Percentiles rank a stretch among this genome's conserved stretches.
These are phyloP conservation scores for Harmothoe impar DNA, from an alignment of 2,888 invertebrate species.

Conservation along the genomic window DNA sequence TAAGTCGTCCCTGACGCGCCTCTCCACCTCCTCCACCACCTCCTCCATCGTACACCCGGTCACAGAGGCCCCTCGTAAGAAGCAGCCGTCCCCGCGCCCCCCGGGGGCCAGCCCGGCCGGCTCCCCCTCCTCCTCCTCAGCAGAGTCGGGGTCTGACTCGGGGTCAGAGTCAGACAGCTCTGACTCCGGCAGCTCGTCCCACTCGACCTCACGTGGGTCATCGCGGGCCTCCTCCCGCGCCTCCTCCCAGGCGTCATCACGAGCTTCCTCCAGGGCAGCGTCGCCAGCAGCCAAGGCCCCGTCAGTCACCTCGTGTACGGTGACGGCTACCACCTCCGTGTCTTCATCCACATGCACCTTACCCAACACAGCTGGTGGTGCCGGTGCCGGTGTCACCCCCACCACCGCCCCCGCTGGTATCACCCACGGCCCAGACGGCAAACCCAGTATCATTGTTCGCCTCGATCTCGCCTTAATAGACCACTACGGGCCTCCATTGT, in stretches of 20 bases:
- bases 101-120: neutral
- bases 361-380: neutral
- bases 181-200: slow-evolving; percentile 38
- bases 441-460: slow-evolving; percentile 41
- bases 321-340: slow-evolving; percentile 37
- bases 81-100: slow-evolving; percentile 30
- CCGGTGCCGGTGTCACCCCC: neutral
- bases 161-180: slow-evolving; percentile 36
- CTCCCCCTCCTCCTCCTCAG: neutral
- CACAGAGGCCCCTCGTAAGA: slow-evolving; percentile 32
- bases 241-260: slow-evolving; percentile 28
- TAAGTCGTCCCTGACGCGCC: neutral
- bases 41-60: neutral
- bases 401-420: neutral
- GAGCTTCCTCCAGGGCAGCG: slow-evolving; percentile 16
- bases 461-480: slow-evolving; percentile 54
- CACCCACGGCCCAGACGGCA: slow-evolving; percentile 37
- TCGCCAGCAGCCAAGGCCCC: slow-evolving; percentile 26
- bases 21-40: slow-evolving; percentile 3
- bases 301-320: slow-evolving; percentile 32
- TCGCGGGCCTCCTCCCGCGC: slow-evolving; percentile 9
- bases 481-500: neutral
- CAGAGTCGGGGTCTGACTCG: slow-evolving; percentile 32
- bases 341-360: slow-evolving; percentile 32
- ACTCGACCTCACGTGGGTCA: slow-evolving; percentile 1